These are phyloP conservation scores for Nipponia nippon DNA, from an alignment of 2,113 vertebrate species.

Conservation along the genomic window DNA sequence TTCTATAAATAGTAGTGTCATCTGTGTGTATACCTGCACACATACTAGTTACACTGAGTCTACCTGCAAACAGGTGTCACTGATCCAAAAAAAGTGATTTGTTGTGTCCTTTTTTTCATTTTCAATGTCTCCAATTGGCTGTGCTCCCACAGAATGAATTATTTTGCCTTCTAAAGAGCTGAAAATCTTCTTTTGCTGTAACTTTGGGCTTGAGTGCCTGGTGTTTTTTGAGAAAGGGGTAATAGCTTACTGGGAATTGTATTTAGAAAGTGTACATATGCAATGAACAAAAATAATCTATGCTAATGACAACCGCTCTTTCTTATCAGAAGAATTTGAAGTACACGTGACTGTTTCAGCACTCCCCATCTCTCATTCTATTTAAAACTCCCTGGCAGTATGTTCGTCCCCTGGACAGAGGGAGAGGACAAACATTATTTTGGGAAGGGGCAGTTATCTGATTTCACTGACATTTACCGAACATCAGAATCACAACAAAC, in stretches of 20 bases:
- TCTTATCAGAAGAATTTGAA: constrained; percentile 18
- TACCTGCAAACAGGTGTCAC: not conserved
- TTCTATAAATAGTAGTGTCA: not conserved
- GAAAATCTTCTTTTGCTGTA: not conserved
- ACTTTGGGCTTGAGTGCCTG: not conserved
- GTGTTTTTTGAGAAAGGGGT: not conserved
- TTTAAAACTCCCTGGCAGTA: constrained; percentile 58
- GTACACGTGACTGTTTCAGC: not conserved
- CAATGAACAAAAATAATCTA: constrained; percentile 26
- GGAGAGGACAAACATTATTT: constrained; percentile 21
- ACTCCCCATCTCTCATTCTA: constrained; percentile 27
- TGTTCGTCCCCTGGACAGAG: not conserved
- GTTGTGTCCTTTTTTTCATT: not conserved
- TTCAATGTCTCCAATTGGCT: not conserved
- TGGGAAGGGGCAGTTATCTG: constrained; percentile 18
- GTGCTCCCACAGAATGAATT: not conserved
- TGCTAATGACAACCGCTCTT: not conserved
- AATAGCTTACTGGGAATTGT: not conserved
- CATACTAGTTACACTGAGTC: not conserved
- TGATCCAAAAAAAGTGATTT: not conserved
- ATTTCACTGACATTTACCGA: constrained; percentile 41
- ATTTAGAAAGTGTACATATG: not conserved
- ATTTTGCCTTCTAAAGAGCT: not conserved
- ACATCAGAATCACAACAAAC: constrained; percentile 34
- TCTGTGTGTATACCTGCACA: not conserved